phyloP scores from a whole-genome alignment of 1,140 invertebrate species.

The Caenorhabditis briggsae region DNA sequence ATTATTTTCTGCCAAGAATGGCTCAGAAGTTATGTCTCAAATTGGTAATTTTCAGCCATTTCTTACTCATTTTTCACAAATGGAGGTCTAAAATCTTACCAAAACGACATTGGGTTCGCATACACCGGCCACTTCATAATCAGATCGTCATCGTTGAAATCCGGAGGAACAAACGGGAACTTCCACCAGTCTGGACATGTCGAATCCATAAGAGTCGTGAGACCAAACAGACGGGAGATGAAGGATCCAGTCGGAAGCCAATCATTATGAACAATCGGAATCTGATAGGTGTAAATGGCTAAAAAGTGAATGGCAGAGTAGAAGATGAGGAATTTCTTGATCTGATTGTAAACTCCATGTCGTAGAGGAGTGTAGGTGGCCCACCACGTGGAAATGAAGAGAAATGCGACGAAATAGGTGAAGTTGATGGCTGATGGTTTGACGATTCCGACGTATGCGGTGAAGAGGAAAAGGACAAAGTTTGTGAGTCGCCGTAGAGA shows the following conservation, averaged over 20 bases:
- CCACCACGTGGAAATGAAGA: conserved; percentile 76
- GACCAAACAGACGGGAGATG: conserved; percentile 70
- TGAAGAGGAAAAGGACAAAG: conserved; percentile 61
- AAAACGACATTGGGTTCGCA: conserved; percentile 70
- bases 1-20: too few species aligned
- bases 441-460: conserved; percentile 65
- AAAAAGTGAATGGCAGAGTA: conserved; percentile 71
- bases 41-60: too few species aligned
- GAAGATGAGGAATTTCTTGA: conserved; percentile 65
- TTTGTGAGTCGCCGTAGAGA: conserved; percentile 58
- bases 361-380: conserved; percentile 73
- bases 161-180: conserved; percentile 54
- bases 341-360: conserved; percentile 71
- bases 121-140: conserved; percentile 69
- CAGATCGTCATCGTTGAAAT: conserved; percentile 38
- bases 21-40: too few species aligned
- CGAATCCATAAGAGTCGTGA: conserved; percentile 64
- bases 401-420: conserved; percentile 71
- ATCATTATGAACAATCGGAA: conserved; percentile 68
- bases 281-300: conserved; percentile 73
- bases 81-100: conserved; percentile 6
- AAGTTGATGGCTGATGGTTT: conserved; percentile 72
- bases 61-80: not conserved
- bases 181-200: conserved; percentile 71
- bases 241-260: conserved; percentile 64